Percentiles rank a stretch among this genome's conserved stretches.
Evolutionary conservation across 2,888 invertebrate species (phyloP).

Genomic region (Leptura quadrifasciata): DNA sequence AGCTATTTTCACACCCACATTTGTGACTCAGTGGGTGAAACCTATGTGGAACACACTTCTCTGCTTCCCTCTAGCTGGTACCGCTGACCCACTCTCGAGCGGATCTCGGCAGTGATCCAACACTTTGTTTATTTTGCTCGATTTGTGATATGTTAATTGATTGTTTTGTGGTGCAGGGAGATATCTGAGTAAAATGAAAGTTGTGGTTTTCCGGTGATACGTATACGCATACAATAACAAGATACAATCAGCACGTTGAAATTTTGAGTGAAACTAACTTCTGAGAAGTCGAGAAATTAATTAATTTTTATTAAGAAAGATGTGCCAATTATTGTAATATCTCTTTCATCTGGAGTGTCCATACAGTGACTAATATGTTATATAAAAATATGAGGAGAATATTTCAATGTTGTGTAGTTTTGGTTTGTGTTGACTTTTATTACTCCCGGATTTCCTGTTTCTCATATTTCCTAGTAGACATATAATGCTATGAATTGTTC

Average conservation of each 20-base stretch:
- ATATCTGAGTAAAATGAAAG: constrained; percentile 21
- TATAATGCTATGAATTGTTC: no score
- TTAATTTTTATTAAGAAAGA: background rate
- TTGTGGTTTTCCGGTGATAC: constrained; percentile 6
- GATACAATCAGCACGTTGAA: background rate
- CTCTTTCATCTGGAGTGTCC: background rate
- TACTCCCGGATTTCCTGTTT: no score
- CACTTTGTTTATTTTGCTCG: background rate
- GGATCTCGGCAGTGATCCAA: constrained; percentile 27
- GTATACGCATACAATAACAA: background rate
- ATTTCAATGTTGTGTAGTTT: no score
- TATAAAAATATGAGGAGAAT: no score
- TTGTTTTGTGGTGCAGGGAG: background rate
- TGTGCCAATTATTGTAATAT: background rate
- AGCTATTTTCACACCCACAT: constrained; percentile 55
- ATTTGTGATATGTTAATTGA: background rate
- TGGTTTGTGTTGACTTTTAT: no score
- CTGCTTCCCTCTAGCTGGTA: constrained; percentile 50
- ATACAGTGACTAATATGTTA: background rate
- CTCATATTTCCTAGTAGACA: no score
- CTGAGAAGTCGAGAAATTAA: background rate
- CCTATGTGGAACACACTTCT: constrained; percentile 43
- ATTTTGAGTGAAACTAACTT: background rate
- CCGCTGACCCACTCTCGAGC: constrained; percentile 48
- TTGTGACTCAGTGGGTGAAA: constrained; percentile 57